Evolutionary conservation across 2,797 vertebrate genomes (phyloP), one percentile per base, ranked within the genome.

Genomic region (Myripristis jacobus): DNA sequence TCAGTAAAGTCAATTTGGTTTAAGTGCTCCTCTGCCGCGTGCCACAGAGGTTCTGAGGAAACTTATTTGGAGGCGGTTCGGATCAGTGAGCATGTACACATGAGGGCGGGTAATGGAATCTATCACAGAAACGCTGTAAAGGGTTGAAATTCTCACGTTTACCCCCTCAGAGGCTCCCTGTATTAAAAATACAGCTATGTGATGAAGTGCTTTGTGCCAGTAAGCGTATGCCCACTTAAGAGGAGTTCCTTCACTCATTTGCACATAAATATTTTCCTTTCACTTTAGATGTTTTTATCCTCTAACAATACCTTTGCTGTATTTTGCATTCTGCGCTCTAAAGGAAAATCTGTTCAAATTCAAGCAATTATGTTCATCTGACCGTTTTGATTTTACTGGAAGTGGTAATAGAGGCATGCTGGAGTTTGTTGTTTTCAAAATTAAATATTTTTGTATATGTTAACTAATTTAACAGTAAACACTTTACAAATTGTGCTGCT

Each of bases 1-100:
- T 95, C 95, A 94, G 93, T 93, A 80, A 94, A 95, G 94, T 94
- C 94, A 95, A 96, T 96, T 96, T 95, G 94, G 94, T 95, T 95
- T 94, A 95, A 95, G 95, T 94, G 94, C 95, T 93, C 92, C 95
- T 93, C 86, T 87, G 89, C 93, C 92, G 89, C 92, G 90, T 90
- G 94, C 85, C 61, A 11, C 85, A 73, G 87, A 94, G 93, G 88
- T 89, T 91, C 92, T 91, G 85, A 91, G 79, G 87, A 84, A 95
- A 95, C 89, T 94, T 92, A 95, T 96, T 96, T 95, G 92, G 94
- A 93, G 89, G 91, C 89, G 93, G 90, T 93, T 93, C 92, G 95
- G 94, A 94, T 95, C 94, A 94, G 92, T 95, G 95, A 95, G 92
- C 93, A 92, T 90, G 91, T 83, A 89, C 89, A 88, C 83, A 82